phyloP scores from a whole-genome alignment of 2,888 invertebrate genomes.

The Caenorhabditis macrosperma region DNA sequence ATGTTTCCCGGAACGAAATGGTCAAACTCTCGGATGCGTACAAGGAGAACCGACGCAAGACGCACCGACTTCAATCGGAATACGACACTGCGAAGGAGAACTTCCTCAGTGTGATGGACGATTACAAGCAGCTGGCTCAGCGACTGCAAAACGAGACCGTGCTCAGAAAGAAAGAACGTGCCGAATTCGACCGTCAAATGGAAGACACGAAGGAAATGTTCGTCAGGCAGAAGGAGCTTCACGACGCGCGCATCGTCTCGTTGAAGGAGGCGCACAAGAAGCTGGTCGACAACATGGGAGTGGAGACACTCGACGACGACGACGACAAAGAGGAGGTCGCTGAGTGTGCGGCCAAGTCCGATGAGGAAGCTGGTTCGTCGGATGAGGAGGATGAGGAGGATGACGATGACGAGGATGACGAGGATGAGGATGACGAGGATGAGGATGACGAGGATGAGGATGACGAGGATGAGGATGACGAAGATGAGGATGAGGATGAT shows the following conservation, averaged over 20 bases:
- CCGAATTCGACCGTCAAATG: not conserved
- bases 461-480: not conserved
- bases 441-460: not conserved
- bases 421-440: not conserved
- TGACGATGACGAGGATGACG: not conserved
- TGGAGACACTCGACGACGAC: constrained; percentile 18
- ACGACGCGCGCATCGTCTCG: not conserved
- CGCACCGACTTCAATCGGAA: not conserved
- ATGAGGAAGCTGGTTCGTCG: not conserved
- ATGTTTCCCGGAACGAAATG: not conserved
- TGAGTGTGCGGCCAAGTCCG: not conserved
- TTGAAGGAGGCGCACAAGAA: not conserved
- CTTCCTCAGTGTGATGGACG: not conserved
- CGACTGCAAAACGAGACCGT: not conserved
- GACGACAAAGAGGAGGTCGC: not conserved
- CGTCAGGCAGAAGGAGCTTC: not conserved
- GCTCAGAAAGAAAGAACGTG: not conserved
- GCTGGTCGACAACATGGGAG: constrained; percentile 21
- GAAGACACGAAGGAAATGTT: not conserved
- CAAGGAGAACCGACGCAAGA: not conserved
- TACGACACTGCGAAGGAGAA: not conserved
- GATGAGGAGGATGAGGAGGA: not conserved
- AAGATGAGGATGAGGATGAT: not conserved
- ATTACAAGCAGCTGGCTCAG: not conserved
- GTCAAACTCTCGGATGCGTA: not conserved